Conservation (phyloP, 2,888 invertebrate species). For the Xanthorhoe designata region DNA sequence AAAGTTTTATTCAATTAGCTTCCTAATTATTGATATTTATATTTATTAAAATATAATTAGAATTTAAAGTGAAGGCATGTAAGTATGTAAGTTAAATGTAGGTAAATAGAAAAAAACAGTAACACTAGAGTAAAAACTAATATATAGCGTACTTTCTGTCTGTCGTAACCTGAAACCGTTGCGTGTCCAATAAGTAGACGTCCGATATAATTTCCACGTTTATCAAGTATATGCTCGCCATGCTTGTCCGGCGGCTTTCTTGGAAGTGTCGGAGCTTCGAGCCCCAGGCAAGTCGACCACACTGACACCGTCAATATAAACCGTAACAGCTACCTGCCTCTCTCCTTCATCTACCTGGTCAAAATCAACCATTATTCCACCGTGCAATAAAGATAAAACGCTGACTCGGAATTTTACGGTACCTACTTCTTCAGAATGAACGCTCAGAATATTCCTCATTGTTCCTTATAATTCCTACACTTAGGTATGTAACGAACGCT, state of each 20-base stretch:
- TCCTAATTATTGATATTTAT: too few relatives aligned
- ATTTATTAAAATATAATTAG: too few relatives aligned
- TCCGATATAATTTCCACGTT: conserved; percentile 51
- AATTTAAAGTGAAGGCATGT: too few relatives aligned
- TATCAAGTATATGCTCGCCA: conserved; percentile 46
- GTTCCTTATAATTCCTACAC: conserved; percentile 36
- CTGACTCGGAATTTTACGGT: conserved; percentile 49
- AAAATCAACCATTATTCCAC: conserved; percentile 48
- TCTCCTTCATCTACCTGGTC: conserved; percentile 52
- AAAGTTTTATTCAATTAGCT: too few relatives aligned
- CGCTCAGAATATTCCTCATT: conserved; percentile 49
- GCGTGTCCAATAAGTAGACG: conserved; percentile 49
- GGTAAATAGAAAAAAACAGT: background rate
- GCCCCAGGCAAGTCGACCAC: conserved; percentile 58
- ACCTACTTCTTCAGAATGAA: conserved; percentile 46
- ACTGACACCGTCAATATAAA: conserved; percentile 49
- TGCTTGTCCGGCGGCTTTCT: conserved; percentile 53
- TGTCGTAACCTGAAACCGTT: conserved; percentile 37
- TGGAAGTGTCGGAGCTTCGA: conserved; percentile 50
- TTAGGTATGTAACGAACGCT: conserved; percentile 23
- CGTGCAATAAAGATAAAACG: conserved; percentile 54
- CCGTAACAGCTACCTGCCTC: conserved; percentile 59
- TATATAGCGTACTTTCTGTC: conserved; percentile 23
- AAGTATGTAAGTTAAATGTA: too few relatives aligned
- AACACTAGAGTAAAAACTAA: conserved; percentile 3